These are phyloP conservation scores for Beroe ovata DNA, from an alignment of 37 sponge, comb jelly and placozoan species.

Conservation along the genomic window DNA sequence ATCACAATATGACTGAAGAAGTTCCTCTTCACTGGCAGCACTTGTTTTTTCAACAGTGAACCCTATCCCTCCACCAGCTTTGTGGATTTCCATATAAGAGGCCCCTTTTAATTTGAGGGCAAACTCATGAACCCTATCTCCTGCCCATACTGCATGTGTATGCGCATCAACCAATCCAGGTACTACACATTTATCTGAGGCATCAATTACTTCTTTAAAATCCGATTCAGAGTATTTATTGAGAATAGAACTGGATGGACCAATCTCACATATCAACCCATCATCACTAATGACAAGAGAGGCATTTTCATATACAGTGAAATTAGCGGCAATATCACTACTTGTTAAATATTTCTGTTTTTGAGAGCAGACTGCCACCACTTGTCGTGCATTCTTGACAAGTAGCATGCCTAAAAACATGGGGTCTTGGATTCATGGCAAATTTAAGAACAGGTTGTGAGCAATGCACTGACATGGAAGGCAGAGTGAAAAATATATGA, in stretches of 20 bases:
- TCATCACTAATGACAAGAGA: conserved; percentile 76
- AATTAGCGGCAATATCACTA: neutral
- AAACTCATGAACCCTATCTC: conserved; percentile 98
- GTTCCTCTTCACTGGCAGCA: conserved; percentile 74
- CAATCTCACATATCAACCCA: conserved; percentile 79
- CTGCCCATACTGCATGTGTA: conserved; percentile 98
- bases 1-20: conserved; percentile 69
- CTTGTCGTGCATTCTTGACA: conserved; percentile 36
- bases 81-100: conserved; percentile 95
- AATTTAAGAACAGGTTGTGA: too few relatives aligned
- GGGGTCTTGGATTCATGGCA: too few relatives aligned
- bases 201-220: conserved; percentile 77
- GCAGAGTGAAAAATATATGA: too few relatives aligned
- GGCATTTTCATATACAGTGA: neutral
- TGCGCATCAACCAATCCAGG: conserved; percentile 98
- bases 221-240: conserved; percentile 42
- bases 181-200: conserved; percentile 76
- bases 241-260: conserved; percentile 70
- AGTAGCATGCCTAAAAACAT: too few relatives aligned
- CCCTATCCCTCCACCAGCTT: conserved; percentile 91
- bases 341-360: neutral
- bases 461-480: too few relatives aligned
- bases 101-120: conserved; percentile 96
- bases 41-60: conserved; percentile 85
- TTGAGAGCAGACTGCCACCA: conserved; percentile 22